Base-by-base conservation (phyloP, 2,113 vertebrate species). In the Pterocles gutturalis region DNA sequence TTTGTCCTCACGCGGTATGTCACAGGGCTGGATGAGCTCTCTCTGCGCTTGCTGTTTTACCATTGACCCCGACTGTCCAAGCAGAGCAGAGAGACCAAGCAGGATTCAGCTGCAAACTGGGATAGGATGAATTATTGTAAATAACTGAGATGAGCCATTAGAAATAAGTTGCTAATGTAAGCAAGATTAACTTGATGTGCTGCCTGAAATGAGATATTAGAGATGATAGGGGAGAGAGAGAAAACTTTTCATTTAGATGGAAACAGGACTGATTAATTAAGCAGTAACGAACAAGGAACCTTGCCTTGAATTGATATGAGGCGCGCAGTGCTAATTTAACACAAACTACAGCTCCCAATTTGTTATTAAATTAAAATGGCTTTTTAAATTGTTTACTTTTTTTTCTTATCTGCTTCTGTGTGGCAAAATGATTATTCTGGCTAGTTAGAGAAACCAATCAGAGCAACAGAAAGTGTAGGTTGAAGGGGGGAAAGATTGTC, bases 291-390 rank as follows among this genome's bases (percentile, higher is more conserved):
- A 95, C 53, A 95, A 94, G 93, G 94, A 97, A 75, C 92, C 79
- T 97, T 95, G 90, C 91, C 93, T 96, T 92, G 88, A 82, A 91
- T 93, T 90, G 89, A 61, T 94, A 96, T 82, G 66, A 96, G 90
- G 46, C 60, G 97, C 83, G 51, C 73, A 88, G 79, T 85, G 36
- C 86, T 91, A 93, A 95, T 58, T 97, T 89, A 96, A 82, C 89
- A 85, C 79, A 92, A 95, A 93, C 73, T 92, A 91, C 90, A 82
- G 89, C 81, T 97, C 82, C 92, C 81, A 94, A 87, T 97, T 97
- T 98, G 91, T 97, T 94, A 96, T 83, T 96, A 96, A 95, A 93
- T 96, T 97, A 95, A 96, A 98, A 96, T 88, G 78, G 75, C 83
- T 92, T 97, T 98, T 96, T 66, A 95, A 97, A 95, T 95, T 88